phyloP scores from a whole-genome alignment of 2,888 invertebrate species.

The Eupeodes luniger region DNA sequence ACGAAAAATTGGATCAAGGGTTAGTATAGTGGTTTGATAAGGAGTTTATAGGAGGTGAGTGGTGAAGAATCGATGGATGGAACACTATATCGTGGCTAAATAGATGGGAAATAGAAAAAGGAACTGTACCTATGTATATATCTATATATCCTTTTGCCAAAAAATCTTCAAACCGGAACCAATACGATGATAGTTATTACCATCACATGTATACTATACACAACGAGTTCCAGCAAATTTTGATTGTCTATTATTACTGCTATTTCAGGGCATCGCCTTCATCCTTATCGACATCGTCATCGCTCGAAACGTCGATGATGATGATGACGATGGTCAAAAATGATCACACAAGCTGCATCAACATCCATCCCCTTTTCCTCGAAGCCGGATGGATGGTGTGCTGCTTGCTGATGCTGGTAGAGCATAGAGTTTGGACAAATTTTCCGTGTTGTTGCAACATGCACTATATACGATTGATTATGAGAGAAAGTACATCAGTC shows the following conservation, averaged over 20 bases:
- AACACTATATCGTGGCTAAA: background rate
- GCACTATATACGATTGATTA: slow-evolving; percentile 36
- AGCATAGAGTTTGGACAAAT: slow-evolving; percentile 28
- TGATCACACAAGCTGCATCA: slow-evolving; percentile 34
- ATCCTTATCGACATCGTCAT: background rate
- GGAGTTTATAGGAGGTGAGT: background rate
- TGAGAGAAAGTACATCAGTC: slow-evolving; percentile 8
- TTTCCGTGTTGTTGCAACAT: slow-evolving; percentile 49
- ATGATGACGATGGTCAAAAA: slow-evolving; percentile 37
- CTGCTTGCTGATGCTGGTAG: slow-evolving; percentile 1
- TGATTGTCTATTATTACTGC: slow-evolving; percentile 60
- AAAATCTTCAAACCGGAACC: slow-evolving; percentile 60
- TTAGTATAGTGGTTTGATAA: background rate
- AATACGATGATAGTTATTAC: slow-evolving; percentile 68
- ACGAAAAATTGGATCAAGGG: slow-evolving; percentile 34
- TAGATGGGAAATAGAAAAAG: slow-evolving; percentile 11
- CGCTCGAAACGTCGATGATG: slow-evolving; percentile 28
- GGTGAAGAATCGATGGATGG: background rate
- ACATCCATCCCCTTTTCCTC: background rate
- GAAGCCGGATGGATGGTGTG: slow-evolving; percentile 7
- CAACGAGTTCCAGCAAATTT: slow-evolving; percentile 48
- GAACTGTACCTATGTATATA: background rate
- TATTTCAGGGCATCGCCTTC: slow-evolving; percentile 41
- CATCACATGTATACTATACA: slow-evolving; percentile 24
- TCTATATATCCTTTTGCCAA: slow-evolving; percentile 25